A percentile compares a stretch with the other conserved stretches of the same genome.
Evolutionary conservation across 2,797 vertebrate species (phyloP).

Genomic region (Steatocranus sp.): DNA sequence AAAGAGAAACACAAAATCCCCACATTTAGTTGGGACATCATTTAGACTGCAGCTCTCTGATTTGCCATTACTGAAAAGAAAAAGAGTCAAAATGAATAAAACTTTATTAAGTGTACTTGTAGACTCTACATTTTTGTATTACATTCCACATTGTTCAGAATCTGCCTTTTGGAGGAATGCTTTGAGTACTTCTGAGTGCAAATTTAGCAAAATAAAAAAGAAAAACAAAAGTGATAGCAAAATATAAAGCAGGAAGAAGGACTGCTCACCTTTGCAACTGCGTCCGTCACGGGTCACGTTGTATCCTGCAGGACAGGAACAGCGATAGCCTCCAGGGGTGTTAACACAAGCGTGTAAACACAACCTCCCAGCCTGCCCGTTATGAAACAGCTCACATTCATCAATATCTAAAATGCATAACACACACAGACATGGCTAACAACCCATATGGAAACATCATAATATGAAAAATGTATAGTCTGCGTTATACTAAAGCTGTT

Average conservation of each 20-base stretch:
- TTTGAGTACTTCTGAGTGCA: neutral
- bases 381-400: constrained; percentile 87
- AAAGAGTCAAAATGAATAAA: neutral
- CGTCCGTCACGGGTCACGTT: constrained; percentile 73
- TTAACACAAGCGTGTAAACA: constrained; percentile 85
- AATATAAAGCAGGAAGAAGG: neutral
- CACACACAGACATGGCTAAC: neutral
- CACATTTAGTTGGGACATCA: neutral
- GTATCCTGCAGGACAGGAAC: constrained; percentile 83
- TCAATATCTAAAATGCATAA: constrained; percentile 79
- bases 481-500: neutral
- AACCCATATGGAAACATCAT: neutral
- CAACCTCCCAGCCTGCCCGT: constrained; percentile 73
- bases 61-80: neutral
- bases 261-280: constrained; percentile 79
- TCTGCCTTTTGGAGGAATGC: neutral
- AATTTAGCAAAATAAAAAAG: neutral
- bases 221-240: neutral
- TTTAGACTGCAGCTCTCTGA: neutral
- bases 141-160: neutral
- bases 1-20: neutral
- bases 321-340: constrained; percentile 85
- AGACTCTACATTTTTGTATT: neutral
- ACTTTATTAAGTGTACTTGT: neutral
- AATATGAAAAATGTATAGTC: neutral